Evolutionary conservation across 2,888 invertebrate species (phyloP).

Genomic region (Julus scanicus): DNA sequence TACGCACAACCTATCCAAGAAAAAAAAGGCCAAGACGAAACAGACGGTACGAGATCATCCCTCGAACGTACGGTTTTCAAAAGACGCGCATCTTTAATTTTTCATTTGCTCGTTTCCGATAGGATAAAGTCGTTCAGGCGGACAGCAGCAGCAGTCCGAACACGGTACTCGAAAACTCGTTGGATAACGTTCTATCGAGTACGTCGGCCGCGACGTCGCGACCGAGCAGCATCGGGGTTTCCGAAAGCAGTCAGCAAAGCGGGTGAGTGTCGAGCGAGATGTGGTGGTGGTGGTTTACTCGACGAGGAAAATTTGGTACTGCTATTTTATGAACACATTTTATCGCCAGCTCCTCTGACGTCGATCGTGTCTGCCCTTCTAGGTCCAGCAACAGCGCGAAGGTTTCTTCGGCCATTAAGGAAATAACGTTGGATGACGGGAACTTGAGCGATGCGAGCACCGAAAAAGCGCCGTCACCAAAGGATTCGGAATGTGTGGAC

Average conservation of each 20-base stretch:
- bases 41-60: background rate
- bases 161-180: background rate
- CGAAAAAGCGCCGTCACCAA: background rate
- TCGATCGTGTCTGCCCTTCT: background rate
- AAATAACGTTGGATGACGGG: background rate
- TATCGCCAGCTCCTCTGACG: too few species aligned
- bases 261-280: background rate
- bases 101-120: background rate
- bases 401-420: background rate
- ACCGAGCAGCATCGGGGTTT: background rate
- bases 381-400: background rate
- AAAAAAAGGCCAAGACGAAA: background rate
- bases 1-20: too few species aligned
- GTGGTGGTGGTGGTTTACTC: too few species aligned
- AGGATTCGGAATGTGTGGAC: background rate
- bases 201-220: background rate
- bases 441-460: background rate
- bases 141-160: slow-evolving; percentile 54
- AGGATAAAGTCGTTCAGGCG: slow-evolving; percentile 47
- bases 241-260: background rate
- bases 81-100: background rate
- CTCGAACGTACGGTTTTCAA: too few species aligned
- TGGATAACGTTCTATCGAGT: background rate
- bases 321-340: too few species aligned
- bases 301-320: too few species aligned